Base-by-base conservation (phyloP, 2,888 invertebrate species). In the Diploptera punctata region DNA sequence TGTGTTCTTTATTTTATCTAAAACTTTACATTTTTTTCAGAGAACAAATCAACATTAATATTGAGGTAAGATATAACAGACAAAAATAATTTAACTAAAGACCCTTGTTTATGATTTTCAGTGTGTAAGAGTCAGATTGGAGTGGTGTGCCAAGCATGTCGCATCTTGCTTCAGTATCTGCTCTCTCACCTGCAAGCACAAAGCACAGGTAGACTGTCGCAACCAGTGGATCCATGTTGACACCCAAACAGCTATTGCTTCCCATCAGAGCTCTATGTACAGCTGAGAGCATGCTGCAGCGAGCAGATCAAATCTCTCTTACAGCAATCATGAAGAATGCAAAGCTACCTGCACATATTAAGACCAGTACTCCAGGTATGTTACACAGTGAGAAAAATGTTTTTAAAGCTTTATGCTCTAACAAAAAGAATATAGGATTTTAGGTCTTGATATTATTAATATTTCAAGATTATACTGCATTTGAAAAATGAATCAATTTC, bases 261-360 rank as follows among this genome's bases (percentile, higher is more conserved):
- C 86, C 90, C 79, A 91, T 94, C 78, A 89, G 90, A 77, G 88
- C 90, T 70, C 86, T 94, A 78, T 93, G 93, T 80, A 87, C 90
- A 73, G 91, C 90, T 61, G 87, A 88, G 67, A 89, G 90, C 67
- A 86, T 90, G 74, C 88, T 93, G 75, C 89, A 90, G 24, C 89
- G 90, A 78, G 88, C 92, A 31, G 97, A 97, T 82, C 88, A 93
- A 80, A 87, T 91, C 67, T 88, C 90, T 44, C 86, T 96, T 76
- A 90, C 92, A 44, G 90, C 93, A 60, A 87, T 92, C 44, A 86
- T 97, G 82, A 95, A 94, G 79, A 89, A 89, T 80, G 88, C 91
- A 71, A 88, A 90, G 80, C 83, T 89, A 77, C 92, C 92, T 7
- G 87, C 84, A 4, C 83, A 83, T 71, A 80, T 84, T 62, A 81